Percentiles rank a stretch among this genome's conserved stretches.
Conservation (phyloP, 2,888 invertebrate species). For the Tenthredo scrophulariae region DNA sequence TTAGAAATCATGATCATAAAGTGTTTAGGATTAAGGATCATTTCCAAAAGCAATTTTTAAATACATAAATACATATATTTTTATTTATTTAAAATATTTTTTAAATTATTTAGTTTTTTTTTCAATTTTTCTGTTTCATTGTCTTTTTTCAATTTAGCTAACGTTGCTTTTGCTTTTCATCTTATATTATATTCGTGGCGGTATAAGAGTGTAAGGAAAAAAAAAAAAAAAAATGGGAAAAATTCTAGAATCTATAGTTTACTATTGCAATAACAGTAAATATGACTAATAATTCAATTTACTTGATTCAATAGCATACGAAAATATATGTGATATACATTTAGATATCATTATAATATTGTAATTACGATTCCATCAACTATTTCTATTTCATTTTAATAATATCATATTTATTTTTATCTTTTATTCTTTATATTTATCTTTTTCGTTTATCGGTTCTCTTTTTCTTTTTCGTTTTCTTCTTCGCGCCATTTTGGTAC, state of each 20-base stretch:
- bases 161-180: background rate
- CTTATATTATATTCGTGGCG: background rate
- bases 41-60: slow-evolving; percentile 26
- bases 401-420: slow-evolving; percentile 6
- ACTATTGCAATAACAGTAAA: slow-evolving; percentile 36
- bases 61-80: background rate
- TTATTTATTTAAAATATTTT: slow-evolving; percentile 21
- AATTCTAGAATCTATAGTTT: slow-evolving; percentile 12
- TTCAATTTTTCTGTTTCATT: background rate
- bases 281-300: slow-evolving; percentile 16
- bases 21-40: background rate
- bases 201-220: background rate
- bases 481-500: slow-evolving; percentile 42
- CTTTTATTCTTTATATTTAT: background rate
- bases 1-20: background rate
- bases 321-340: slow-evolving; percentile 43
- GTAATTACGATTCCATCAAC: slow-evolving; percentile 13
- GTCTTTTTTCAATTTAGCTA: background rate
- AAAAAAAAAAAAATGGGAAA: background rate
- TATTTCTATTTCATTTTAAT: background rate
- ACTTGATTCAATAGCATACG: slow-evolving; percentile 25
- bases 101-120: background rate
- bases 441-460: background rate
- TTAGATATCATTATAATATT: slow-evolving; percentile 33
- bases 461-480: background rate